Evolutionary conservation across 2,797 vertebrate genomes (phyloP).

Genomic region (Sebastes diploproa): DNA sequence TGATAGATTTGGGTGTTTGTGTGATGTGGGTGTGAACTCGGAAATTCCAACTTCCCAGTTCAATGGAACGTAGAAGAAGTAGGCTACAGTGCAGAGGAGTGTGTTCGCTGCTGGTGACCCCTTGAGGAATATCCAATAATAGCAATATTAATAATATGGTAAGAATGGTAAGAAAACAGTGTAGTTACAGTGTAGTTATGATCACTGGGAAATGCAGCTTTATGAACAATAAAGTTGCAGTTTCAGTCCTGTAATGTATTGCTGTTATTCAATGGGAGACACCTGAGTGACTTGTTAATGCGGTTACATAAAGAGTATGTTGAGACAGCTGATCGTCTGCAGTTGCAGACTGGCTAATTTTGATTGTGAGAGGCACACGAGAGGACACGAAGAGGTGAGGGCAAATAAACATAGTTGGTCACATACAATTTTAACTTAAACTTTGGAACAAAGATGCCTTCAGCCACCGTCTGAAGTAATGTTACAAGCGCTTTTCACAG

Average conservation of each 20-base stretch:
- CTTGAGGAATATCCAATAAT: neutral
- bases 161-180: neutral
- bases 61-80: too few species aligned
- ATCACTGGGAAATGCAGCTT: too few species aligned
- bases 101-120: neutral
- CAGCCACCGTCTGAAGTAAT: too few species aligned
- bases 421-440: neutral
- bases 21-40: too few species aligned
- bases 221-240: neutral
- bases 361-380: neutral
- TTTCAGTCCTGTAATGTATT: neutral
- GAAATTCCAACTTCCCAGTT: too few species aligned
- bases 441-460: neutral
- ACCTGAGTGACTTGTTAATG: neutral
- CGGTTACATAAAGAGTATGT: constrained; percentile 24
- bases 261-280: neutral
- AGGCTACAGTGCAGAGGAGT: neutral
- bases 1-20: neutral
- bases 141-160: neutral
- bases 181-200: too few species aligned
- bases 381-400: neutral
- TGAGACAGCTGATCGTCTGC: constrained; percentile 1
- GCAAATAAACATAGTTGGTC: neutral
- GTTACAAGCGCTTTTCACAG: neutral
- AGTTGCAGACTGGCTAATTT: constrained; percentile 2